Evolutionary conservation across 2,888 invertebrate genomes (phyloP), one percentile per base, ranked within the genome.

Genomic region (Rhopalosiphum nymphaeae): DNA sequence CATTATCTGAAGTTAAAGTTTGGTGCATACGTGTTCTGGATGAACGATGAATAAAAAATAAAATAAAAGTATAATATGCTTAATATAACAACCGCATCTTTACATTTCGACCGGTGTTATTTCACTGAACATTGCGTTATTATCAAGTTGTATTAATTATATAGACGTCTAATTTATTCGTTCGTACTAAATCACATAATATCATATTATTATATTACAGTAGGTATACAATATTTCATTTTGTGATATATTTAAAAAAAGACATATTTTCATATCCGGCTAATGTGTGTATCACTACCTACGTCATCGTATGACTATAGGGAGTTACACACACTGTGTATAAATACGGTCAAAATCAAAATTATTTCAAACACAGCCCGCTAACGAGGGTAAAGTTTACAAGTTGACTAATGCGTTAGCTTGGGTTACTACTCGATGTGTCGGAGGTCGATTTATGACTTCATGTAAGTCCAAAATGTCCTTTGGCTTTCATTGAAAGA

Each of bases 381-480:
- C 36, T 94, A 94, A 94, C 94, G 94, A 94, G 94, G 91, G 91
- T 53, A 61, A 93, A 93, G 90, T 86, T 90, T 91, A 67, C 61
- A 49, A 86, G 94, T 90, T 91, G 94, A 91, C 91, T 94, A 94
- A 91, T 91, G 90, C 94, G 90, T 26, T 36, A n/a, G 42, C 10
- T 57, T 13, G 29, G 57, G 94, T 90, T 46, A 57, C 91, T 42
- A 57, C 36, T 46, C 21, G 29, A 36, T 10, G 92, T 44, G 87
- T 49, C 36, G 87, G 46, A 92, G 87, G 46, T 88, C 94, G 94
- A 94, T 94, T 93, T 93, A 94, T 94, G 90, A 85, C 85, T 90
- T 49, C 46, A 25, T n/a, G 92, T 36, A 61, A 57, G 93, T 91
- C 90, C 89, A n/a, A 86, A 94, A 86, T 87, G 90, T 61, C 90